A percentile compares a stretch with the other conserved stretches of the same genome.
These are phyloP conservation scores for Cyclina sinensis DNA, from an alignment of 1,140 invertebrate species.

Conservation along the genomic window DNA sequence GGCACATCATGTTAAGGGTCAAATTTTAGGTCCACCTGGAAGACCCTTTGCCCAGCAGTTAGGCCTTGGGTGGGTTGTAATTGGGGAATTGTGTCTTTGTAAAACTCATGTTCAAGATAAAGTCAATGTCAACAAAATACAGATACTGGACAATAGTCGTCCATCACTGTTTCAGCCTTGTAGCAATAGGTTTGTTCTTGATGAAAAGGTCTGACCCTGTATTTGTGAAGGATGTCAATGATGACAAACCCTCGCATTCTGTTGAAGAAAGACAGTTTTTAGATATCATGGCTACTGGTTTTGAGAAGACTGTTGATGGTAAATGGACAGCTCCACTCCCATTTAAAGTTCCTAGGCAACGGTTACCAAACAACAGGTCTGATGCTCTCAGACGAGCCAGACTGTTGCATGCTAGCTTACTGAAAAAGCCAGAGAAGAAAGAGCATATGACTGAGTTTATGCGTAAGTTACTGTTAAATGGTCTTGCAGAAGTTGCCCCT, in stretches of 20 bases:
- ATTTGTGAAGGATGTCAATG: not conserved
- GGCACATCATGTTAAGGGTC: too few relatives aligned
- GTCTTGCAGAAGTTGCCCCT: conserved; percentile 55
- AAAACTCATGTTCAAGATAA: not conserved
- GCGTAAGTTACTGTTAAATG: conserved; percentile 31
- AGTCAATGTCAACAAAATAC: conserved; percentile 45
- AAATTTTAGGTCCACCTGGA: conserved; percentile 25
- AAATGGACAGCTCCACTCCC: conserved; percentile 65
- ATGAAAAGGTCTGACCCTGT: conserved; percentile 1
- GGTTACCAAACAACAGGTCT: not conserved
- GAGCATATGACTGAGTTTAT: conserved; percentile 53
- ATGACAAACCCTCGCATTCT: conserved; percentile 60
- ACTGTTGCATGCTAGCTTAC: not conserved
- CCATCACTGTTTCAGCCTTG: conserved; percentile 13
- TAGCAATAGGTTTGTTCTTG: not conserved
- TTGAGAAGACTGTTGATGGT: conserved; percentile 8
- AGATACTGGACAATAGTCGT: conserved; percentile 35
- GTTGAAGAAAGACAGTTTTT: conserved; percentile 63
- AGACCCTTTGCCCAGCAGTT: conserved; percentile 59
- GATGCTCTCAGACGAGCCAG: not conserved
- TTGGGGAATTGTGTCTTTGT: conserved; percentile 54
- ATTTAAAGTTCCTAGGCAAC: not conserved
- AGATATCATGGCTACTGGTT: conserved; percentile 61
- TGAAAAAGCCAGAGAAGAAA: conserved; percentile 25
- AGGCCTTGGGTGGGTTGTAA: conserved; percentile 59